Conservation (phyloP, 2,888 invertebrate species). For the Gryllus longicercus region DNA sequence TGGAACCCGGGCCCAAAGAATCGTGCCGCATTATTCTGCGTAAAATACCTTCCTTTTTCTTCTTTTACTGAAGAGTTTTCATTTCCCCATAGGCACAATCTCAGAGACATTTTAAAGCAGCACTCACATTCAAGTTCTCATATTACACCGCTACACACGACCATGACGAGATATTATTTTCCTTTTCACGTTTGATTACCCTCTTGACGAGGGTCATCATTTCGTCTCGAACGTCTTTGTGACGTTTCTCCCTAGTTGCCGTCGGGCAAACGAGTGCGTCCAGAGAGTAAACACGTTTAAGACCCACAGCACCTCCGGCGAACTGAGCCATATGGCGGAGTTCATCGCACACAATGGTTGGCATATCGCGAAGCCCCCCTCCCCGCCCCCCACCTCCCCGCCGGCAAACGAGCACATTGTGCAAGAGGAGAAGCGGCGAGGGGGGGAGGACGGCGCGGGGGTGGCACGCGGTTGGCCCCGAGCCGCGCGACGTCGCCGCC, state of each 20-base stretch:
- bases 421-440: too few species aligned
- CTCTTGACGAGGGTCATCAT: slow-evolving; percentile 6
- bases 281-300: slow-evolving; percentile 2
- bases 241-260: neutral
- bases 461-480: too few species aligned
- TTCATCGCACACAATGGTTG: neutral
- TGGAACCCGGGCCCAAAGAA: too few species aligned
- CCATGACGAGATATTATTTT: neutral
- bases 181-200: neutral
- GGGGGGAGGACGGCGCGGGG: too few species aligned
- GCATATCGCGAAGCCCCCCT: neutral
- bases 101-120: too few species aligned
- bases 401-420: too few species aligned
- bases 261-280: neutral
- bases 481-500: too few species aligned
- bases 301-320: neutral
- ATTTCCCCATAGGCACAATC: too few species aligned
- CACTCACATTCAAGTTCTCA: neutral
- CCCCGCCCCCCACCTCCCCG: too few species aligned
- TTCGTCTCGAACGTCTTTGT: neutral
- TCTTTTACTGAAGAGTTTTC: too few species aligned
- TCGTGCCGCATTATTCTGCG: too few species aligned
- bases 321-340: neutral
- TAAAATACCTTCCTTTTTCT: too few species aligned
- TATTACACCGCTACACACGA: neutral